Percentiles rank a stretch among this genome's conserved stretches.
These are phyloP conservation scores for Lynx canadensis DNA, from an alignment of 2,113 vertebrate genomes.

Conservation along the genomic window DNA sequence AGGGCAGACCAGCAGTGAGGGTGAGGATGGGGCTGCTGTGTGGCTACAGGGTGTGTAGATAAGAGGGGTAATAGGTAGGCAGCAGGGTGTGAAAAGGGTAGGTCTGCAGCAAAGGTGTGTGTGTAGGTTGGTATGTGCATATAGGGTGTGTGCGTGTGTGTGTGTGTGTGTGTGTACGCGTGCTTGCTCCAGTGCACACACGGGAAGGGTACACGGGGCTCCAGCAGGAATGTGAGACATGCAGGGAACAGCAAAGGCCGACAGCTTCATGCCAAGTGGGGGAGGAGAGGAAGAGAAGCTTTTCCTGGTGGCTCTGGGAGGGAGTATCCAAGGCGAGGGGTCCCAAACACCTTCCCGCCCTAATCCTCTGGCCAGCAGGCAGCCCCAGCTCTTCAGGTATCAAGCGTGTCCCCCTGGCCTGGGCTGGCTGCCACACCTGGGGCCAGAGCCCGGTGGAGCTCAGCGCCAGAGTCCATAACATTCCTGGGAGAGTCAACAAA, in stretches of 20 bases:
- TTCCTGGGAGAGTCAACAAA: constrained; percentile 30
- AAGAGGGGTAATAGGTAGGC: neutral
- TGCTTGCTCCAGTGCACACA: fast-evolving
- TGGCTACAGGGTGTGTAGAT: fast-evolving
- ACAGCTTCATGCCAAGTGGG: neutral
- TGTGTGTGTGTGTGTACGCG: too few relatives aligned
- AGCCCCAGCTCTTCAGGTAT: neutral
- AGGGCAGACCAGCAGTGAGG: neutral
- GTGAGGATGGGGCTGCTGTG: neutral
- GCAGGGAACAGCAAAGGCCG: neutral
- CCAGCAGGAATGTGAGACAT: constrained; percentile 62
- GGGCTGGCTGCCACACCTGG: neutral
- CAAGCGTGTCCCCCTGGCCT: neutral
- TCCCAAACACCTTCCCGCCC: neutral
- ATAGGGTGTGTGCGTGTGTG: neutral
- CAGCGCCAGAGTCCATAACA: neutral
- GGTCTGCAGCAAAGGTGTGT: neutral
- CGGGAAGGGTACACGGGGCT: neutral
- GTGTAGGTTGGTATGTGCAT: neutral
- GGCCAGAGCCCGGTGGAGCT: neutral
- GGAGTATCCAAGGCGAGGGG: neutral
- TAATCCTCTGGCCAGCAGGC: neutral
- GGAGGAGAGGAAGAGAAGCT: too few relatives aligned
- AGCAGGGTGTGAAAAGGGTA: neutral
- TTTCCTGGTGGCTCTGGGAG: neutral